Evolutionary conservation across 2,888 invertebrate genomes (phyloP).

Genomic region (Rhagonycha fulva): DNA sequence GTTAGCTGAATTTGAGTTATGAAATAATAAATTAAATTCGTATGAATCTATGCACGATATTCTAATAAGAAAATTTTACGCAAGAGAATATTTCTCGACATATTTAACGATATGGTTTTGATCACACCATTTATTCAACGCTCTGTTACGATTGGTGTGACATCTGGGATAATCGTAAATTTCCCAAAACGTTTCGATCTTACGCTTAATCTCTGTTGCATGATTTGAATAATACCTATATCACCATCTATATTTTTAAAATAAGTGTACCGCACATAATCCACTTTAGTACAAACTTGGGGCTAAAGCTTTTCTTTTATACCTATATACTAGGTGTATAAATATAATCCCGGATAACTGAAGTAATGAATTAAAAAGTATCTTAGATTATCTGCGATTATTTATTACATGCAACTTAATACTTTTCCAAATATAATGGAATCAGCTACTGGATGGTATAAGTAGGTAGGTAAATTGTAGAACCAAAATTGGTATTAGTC

Average conservation of each 20-base stretch:
- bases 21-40: background rate
- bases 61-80: background rate
- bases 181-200: constrained; percentile 12
- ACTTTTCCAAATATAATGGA: background rate
- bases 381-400: background rate
- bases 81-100: constrained; percentile 5
- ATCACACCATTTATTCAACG: constrained; percentile 15
- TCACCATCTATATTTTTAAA: background rate
- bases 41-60: background rate
- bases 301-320: background rate
- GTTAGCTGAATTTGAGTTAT: background rate
- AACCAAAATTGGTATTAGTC: background rate
- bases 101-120: constrained; percentile 5
- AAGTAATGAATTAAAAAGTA: background rate
- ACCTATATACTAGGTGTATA: background rate
- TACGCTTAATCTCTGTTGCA: constrained; percentile 13
- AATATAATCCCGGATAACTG: background rate
- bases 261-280: background rate
- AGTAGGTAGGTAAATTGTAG: background rate
- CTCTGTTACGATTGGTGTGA: constrained; percentile 12
- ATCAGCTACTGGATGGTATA: background rate
- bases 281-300: background rate
- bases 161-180: constrained; percentile 27
- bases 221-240: constrained; percentile 22
- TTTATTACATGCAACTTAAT: background rate